These are phyloP conservation scores for Drosophila simulans DNA, from an alignment of 1,140 invertebrate species.

Conservation along the genomic window DNA sequence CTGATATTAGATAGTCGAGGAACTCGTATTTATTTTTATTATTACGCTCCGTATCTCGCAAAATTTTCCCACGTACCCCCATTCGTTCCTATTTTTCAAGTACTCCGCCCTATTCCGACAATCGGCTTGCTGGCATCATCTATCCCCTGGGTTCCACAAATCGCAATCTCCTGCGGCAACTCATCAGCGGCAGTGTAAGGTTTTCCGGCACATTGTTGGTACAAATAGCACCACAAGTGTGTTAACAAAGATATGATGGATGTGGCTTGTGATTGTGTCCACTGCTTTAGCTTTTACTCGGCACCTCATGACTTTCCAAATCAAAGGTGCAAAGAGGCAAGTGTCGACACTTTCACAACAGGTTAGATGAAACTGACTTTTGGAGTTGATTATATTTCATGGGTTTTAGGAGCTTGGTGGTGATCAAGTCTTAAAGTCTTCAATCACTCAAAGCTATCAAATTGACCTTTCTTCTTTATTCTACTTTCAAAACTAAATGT, in stretches of 20 bases:
- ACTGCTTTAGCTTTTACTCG: constrained; percentile 8
- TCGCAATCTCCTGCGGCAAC: constrained; percentile 51
- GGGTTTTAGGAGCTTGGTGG: not conserved
- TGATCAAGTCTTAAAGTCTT: not conserved
- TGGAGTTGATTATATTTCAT: constrained; percentile 9
- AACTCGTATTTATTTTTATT: too few relatives aligned
- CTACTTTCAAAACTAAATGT: too few relatives aligned
- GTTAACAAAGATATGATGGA: constrained; percentile 26
- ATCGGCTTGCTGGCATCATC: not conserved
- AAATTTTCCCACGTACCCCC: constrained; percentile 1
- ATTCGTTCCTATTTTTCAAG: constrained; percentile 8
- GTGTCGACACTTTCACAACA: constrained; percentile 51
- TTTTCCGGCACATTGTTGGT: constrained; percentile 68
- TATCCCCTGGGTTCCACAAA: not conserved
- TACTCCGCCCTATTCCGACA: constrained; percentile 23
- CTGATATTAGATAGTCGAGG: too few relatives aligned
- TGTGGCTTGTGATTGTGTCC: constrained; percentile 21
- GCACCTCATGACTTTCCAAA: constrained; percentile 51
- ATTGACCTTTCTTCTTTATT: too few relatives aligned
- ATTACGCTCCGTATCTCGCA: too few relatives aligned
- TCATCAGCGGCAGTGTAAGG: constrained; percentile 46
- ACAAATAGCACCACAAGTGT: constrained; percentile 59
- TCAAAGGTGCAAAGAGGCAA: constrained; percentile 20
- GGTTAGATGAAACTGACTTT: constrained; percentile 22
- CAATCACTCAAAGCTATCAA: too few relatives aligned